Conservation (phyloP, 2,113 vertebrate species). For the Oxyura jamaicensis region DNA sequence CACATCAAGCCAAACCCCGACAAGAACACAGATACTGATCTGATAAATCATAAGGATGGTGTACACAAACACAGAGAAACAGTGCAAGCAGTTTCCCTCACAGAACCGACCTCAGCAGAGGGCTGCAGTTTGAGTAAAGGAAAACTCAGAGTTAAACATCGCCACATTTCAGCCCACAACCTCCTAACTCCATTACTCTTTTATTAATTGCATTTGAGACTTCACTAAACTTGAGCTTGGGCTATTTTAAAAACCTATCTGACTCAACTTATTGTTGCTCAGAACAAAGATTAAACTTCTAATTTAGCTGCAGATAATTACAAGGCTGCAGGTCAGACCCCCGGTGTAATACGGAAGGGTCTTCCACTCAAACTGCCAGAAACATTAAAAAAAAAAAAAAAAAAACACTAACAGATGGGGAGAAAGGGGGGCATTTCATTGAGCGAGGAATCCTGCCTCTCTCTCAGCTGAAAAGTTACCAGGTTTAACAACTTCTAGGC, state of each 20-base stretch:
- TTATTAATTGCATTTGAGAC: slow-evolving; percentile 68
- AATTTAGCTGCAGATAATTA: slow-evolving; percentile 74
- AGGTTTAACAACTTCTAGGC: background rate
- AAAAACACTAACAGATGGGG: background rate
- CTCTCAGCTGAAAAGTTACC: background rate
- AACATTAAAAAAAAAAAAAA: background rate
- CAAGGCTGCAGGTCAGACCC: slow-evolving; percentile 58
- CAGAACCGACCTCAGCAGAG: background rate
- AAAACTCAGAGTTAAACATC: slow-evolving; percentile 28
- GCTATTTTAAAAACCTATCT: slow-evolving; percentile 73
- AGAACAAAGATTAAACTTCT: slow-evolving; percentile 73
- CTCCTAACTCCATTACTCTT: slow-evolving; percentile 66
- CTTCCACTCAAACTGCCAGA: slow-evolving; percentile 13
- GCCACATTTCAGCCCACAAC: slow-evolving; percentile 42
- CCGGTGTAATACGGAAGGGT: slow-evolving; percentile 7
- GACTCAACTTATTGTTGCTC: slow-evolving; percentile 66
- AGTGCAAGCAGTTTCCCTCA: background rate
- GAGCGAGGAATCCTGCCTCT: background rate
- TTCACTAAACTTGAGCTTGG: slow-evolving; percentile 58
- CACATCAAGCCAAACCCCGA: background rate
- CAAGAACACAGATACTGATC: slow-evolving; percentile 12
- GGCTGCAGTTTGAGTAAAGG: background rate
- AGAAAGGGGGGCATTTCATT: background rate
- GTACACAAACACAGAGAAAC: background rate
- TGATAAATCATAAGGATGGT: slow-evolving; percentile 24